phyloP scores from a whole-genome alignment of 1,140 invertebrate genomes.

The Calephelis nemesis region DNA sequence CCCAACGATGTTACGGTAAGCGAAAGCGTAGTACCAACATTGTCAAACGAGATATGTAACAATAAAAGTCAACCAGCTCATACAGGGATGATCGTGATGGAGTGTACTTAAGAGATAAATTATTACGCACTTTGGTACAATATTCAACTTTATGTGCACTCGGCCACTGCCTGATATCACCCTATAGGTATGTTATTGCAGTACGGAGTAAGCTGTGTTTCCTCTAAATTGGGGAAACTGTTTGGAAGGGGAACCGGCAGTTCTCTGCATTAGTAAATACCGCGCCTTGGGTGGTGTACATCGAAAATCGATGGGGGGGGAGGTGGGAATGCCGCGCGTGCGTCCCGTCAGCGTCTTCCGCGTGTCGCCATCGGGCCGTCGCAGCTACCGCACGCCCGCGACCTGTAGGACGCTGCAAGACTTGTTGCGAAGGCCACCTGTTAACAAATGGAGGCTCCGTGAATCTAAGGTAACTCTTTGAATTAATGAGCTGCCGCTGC shows the following conservation, averaged over 20 bases:
- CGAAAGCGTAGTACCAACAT: no score
- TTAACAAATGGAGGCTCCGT: constrained; percentile 69
- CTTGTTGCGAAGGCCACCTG: constrained; percentile 73
- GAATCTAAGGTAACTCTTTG: constrained; percentile 60
- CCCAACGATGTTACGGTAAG: no score
- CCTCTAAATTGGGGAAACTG: constrained; percentile 49
- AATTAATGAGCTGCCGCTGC: constrained; percentile 22
- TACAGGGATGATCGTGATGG: not conserved
- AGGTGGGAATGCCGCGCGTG: constrained; percentile 53
- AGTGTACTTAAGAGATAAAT: constrained; percentile 15
- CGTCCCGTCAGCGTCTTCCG: constrained; percentile 43
- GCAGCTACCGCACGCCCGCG: constrained; percentile 59
- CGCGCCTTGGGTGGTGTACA: constrained; percentile 56
- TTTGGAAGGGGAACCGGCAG: constrained; percentile 53
- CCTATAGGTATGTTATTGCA: constrained; percentile 24
- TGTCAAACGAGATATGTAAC: not conserved
- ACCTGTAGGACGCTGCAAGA: constrained; percentile 56
- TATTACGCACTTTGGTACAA: constrained; percentile 23
- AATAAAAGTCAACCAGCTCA: not conserved
- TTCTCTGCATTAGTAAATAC: constrained; percentile 73
- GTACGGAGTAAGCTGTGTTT: constrained; percentile 30
- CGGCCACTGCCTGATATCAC: not conserved
- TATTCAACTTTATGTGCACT: constrained; percentile 19
- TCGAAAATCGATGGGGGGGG: constrained; percentile 68
- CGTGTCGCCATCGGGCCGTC: constrained; percentile 57